These are phyloP conservation scores for Entomyzon cyanotis DNA, from an alignment of 2,113 vertebrate species.

Conservation along the genomic window DNA sequence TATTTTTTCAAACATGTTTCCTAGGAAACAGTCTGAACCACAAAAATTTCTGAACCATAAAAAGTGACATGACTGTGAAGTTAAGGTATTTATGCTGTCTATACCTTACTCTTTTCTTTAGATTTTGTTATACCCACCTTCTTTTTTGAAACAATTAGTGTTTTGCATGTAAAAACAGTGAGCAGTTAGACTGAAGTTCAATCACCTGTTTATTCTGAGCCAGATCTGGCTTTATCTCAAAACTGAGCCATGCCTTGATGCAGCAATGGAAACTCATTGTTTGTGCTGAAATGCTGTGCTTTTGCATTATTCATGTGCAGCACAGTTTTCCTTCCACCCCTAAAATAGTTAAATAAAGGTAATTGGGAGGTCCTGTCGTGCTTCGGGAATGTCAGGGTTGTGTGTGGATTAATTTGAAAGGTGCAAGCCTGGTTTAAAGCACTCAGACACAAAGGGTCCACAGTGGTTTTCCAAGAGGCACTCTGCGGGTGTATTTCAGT, in stretches of 20 bases:
- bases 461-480: neutral
- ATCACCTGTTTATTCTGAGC: neutral
- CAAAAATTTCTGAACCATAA: neutral
- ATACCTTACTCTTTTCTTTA: neutral
- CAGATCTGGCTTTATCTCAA: neutral
- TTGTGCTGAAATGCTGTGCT: neutral
- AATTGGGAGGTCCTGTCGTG: neutral
- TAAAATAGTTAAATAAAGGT: neutral
- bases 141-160: neutral
- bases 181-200: neutral
- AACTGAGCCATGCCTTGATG: fast-evolving
- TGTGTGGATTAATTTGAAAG: neutral
- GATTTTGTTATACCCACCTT: neutral
- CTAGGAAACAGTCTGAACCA: neutral
- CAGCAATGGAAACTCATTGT: neutral
- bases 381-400: neutral
- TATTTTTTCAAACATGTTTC: neutral
- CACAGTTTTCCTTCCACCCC: neutral
- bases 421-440: neutral
- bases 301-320: neutral
- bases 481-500: fast-evolving
- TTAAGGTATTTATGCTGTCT: neutral
- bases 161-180: neutral
- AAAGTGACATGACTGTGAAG: neutral
- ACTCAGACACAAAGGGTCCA: fast-evolving